Evolutionary conservation across 2,888 invertebrate species (phyloP).

Genomic region (Mechanitis messenoides): DNA sequence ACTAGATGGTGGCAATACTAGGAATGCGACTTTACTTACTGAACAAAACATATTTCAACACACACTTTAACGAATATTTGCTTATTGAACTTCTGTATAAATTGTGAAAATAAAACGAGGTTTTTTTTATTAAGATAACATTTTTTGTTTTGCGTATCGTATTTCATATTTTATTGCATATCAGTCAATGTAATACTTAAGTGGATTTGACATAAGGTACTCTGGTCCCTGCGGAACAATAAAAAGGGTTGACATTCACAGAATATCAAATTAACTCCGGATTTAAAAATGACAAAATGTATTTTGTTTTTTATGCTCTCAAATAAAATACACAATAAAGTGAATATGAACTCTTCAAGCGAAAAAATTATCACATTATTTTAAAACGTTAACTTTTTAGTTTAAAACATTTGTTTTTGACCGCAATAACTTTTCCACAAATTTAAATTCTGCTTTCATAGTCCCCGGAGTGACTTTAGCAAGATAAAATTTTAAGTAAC

Average conservation of each 20-base stretch:
- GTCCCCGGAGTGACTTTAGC: slow-evolving; percentile 4
- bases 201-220: slow-evolving; percentile 1
- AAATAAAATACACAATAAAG: no score
- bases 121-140: no score
- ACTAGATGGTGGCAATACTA: slow-evolving; percentile 32
- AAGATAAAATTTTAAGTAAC: slow-evolving; percentile 4
- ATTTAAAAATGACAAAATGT: slow-evolving; percentile 1
- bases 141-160: no score
- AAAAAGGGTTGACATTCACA: slow-evolving; percentile 4
- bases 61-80: not conserved
- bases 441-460: slow-evolving; percentile 6
- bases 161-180: not conserved
- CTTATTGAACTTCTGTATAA: not conserved
- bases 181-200: not conserved
- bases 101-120: no score
- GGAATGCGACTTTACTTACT: slow-evolving; percentile 22
- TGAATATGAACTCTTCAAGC: no score
- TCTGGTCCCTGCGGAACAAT: not conserved
- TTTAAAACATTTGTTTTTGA: slow-evolving; percentile 2
- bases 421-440: slow-evolving; percentile 1
- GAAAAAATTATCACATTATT: no score
- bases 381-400: no score
- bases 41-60: slow-evolving; percentile 15
- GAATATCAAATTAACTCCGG: slow-evolving; percentile 1
- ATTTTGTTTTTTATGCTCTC: no score